Percentiles rank a stretch among this genome's conserved stretches.
These are phyloP conservation scores for Hafferia zeledoni DNA, from an alignment of 2,797 vertebrate genomes.

Conservation along the genomic window DNA sequence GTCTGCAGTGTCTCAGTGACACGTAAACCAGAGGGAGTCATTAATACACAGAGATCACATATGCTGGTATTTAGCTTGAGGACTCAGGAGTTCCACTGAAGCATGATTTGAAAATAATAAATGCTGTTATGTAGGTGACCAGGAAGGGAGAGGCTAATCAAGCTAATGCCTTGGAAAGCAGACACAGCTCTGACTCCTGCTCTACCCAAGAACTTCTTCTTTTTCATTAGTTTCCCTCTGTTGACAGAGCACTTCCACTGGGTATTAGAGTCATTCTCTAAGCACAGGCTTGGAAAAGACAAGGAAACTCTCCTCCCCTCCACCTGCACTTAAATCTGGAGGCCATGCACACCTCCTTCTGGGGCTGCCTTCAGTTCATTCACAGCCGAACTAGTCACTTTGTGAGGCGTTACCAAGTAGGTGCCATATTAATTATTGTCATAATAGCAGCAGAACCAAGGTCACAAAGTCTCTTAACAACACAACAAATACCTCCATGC, in stretches of 20 bases:
- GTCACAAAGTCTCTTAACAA: background rate
- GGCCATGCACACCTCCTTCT: background rate
- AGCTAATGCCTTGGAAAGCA: background rate
- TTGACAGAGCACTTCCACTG: background rate
- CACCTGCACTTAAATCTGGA: background rate
- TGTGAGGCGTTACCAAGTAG: background rate
- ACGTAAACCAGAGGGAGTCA: background rate
- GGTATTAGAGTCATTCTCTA: background rate
- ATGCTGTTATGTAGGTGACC: background rate
- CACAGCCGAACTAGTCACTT: background rate
- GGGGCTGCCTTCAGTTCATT: background rate
- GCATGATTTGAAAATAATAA: background rate
- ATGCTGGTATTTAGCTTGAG: background rate
- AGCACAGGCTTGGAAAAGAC: background rate
- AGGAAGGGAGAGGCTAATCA: background rate
- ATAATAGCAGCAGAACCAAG: background rate
- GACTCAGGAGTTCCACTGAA: background rate
- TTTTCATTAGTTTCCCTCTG: constrained; percentile 5
- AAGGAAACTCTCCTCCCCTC: background rate
- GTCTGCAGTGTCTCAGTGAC: background rate
- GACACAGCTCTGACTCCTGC: background rate
- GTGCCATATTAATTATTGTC: constrained; percentile 6
- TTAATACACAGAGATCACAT: background rate
- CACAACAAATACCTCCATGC: background rate
- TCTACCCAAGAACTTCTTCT: background rate